Conservation (phyloP, 2,113 vertebrate genomes). For the Lagopus leucura region DNA sequence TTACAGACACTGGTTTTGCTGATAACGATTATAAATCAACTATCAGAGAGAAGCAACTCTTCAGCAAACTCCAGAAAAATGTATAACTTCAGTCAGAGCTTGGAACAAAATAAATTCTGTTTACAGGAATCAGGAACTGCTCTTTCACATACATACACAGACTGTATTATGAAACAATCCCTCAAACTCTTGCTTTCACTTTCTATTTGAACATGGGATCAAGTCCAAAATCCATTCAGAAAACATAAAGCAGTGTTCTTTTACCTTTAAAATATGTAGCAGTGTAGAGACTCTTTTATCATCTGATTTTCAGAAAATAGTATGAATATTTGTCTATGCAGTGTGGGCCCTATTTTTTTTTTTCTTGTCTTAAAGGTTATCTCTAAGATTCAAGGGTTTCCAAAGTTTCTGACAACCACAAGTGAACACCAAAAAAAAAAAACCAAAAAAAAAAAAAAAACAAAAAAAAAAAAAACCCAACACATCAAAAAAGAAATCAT, state of each 20-base stretch:
- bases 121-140: neutral
- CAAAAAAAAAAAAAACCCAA: no score
- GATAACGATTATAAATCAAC: neutral
- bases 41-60: neutral
- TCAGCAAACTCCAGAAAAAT: neutral
- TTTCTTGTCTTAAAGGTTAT: neutral
- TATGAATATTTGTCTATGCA: neutral
- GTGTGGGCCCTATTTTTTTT: neutral
- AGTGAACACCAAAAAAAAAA: no score
- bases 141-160: neutral
- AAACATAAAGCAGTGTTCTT: neutral
- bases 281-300: neutral
- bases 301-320: neutral
- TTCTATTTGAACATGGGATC: neutral
- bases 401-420: neutral
- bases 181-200: neutral
- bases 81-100: neutral
- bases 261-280: neutral
- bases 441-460: no score
- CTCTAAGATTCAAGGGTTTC: neutral
- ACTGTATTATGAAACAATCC: neutral
- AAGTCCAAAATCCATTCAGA: neutral
- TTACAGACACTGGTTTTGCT: neutral
- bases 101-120: fast-evolving
- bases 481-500: fast-evolving